These are phyloP conservation scores for Pseudomyrmex concolor DNA, from an alignment of 1,140 invertebrate genomes.

Conservation along the genomic window DNA sequence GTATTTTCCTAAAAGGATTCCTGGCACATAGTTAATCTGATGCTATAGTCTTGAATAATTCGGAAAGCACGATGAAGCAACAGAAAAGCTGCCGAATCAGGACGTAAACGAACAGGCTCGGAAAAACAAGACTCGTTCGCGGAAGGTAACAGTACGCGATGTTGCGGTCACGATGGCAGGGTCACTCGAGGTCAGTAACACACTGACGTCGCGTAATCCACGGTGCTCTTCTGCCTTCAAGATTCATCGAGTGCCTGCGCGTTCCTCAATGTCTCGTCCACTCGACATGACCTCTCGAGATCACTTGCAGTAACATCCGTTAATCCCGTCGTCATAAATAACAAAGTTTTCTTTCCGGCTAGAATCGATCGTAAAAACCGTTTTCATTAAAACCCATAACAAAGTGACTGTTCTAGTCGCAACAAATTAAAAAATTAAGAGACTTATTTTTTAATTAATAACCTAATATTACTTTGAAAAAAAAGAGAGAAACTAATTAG, in stretches of 20 bases:
- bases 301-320: background rate
- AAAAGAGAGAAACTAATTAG: too few relatives aligned
- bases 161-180: slow-evolving; percentile 81
- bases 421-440: background rate
- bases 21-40: background rate
- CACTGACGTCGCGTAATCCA: slow-evolving; percentile 77
- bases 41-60: background rate
- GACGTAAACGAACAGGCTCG: slow-evolving; percentile 15
- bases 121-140: slow-evolving; percentile 73
- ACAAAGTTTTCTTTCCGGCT: background rate
- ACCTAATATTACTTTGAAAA: too few relatives aligned
- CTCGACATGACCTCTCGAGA: background rate
- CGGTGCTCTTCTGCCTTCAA: slow-evolving; percentile 52
- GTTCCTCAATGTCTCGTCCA: slow-evolving; percentile 18
- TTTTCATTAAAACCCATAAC: background rate
- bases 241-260: slow-evolving; percentile 21
- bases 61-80: background rate
- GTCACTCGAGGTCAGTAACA: slow-evolving; percentile 84
- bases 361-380: background rate
- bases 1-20: background rate
- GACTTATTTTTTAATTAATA: too few relatives aligned
- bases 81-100: slow-evolving; percentile 20
- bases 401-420: background rate
- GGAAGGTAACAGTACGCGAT: slow-evolving; percentile 77
- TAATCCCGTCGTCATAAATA: background rate